Percentiles rank a stretch among this genome's conserved stretches.
phyloP scores from a whole-genome alignment of 2,888 invertebrate genomes.

The Andrena hattorfiana region DNA sequence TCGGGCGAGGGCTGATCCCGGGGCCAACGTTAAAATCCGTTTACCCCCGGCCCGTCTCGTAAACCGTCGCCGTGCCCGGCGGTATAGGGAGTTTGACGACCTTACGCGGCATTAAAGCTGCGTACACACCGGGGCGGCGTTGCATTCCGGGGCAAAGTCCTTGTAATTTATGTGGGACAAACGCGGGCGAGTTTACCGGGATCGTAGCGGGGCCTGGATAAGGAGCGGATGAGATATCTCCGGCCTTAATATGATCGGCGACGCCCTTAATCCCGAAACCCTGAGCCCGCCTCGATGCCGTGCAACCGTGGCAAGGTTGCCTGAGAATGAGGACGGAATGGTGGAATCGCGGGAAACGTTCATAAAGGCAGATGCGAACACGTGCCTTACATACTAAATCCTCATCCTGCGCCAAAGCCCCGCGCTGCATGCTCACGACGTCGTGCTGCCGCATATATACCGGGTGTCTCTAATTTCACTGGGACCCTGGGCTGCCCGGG shows the following conservation, averaged over 20 bases:
- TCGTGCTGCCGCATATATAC: conserved; percentile 49
- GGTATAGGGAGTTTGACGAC: conserved; percentile 63
- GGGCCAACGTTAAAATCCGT: conserved; percentile 49
- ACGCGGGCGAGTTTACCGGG: conserved; percentile 59
- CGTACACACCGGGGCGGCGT: conserved; percentile 50
- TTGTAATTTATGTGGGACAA: conserved; percentile 74
- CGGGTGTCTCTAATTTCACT: conserved; percentile 63
- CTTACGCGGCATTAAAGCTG: conserved; percentile 50
- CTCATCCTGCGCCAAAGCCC: conserved; percentile 70
- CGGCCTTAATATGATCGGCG: conserved; percentile 80
- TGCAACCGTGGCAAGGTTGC: conserved; percentile 64
- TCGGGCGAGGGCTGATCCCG: conserved; percentile 24
- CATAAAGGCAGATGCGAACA: conserved; percentile 84
- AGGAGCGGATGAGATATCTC: conserved; percentile 73
- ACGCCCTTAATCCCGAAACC: conserved; percentile 78
- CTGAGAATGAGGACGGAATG: conserved; percentile 82
- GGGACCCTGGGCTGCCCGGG: background rate
- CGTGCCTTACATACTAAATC: conserved; percentile 83
- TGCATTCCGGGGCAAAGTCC: conserved; percentile 46
- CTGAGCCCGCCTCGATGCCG: conserved; percentile 61
- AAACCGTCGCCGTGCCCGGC: conserved; percentile 31
- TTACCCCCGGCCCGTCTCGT: conserved; percentile 38
- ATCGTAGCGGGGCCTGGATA: conserved; percentile 59
- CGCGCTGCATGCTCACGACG: conserved; percentile 61
- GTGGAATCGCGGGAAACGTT: conserved; percentile 81